Conservation (phyloP, 2,113 vertebrate species). For the Pedetes capensis region DNA sequence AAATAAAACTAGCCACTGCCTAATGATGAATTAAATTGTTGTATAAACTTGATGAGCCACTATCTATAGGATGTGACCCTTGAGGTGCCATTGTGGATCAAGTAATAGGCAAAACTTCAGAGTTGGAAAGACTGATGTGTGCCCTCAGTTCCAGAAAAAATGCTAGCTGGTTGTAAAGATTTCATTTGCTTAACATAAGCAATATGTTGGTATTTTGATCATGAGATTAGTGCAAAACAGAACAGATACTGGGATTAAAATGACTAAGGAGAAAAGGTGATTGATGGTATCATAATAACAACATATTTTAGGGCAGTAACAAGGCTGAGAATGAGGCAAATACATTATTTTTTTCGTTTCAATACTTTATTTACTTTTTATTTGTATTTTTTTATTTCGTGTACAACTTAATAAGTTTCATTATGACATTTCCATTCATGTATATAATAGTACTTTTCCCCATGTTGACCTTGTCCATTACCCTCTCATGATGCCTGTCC, state of each 20-base stretch:
- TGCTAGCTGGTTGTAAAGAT: background rate
- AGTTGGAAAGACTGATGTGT: background rate
- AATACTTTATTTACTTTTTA: too few species aligned
- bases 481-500: too few species aligned
- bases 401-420: too few species aligned
- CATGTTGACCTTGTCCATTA: too few species aligned
- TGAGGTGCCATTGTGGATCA: background rate
- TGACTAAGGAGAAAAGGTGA: background rate
- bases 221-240: background rate
- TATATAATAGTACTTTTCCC: too few species aligned
- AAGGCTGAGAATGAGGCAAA: background rate
- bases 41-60: background rate
- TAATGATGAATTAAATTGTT: background rate
- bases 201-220: background rate
- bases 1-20: background rate
- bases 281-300: background rate
- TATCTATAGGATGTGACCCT: background rate
- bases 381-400: too few species aligned
- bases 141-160: background rate
- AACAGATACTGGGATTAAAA: background rate
- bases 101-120: background rate
- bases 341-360: too few species aligned
- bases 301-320: background rate
- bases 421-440: too few species aligned
- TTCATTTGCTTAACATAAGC: background rate